Evolutionary conservation across 92 coral and sea anemone genomes (phyloP).

Genomic region (Zoanthus sociatus): DNA sequence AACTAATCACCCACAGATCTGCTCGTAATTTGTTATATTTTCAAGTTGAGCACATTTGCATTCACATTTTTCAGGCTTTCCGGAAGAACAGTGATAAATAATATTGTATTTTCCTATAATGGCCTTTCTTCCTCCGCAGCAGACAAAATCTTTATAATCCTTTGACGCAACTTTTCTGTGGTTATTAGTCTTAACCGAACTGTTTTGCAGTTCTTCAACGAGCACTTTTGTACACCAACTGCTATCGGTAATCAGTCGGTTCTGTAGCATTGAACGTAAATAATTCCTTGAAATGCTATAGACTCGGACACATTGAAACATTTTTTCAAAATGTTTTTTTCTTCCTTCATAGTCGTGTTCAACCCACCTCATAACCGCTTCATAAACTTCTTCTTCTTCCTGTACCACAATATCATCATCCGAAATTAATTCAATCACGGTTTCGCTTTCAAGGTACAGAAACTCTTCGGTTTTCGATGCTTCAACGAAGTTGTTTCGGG

Average conservation of each 20-base stretch:
- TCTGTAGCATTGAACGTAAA: conserved; percentile 72
- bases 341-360: conserved; percentile 79
- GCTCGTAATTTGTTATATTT: not conserved
- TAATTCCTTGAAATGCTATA: conserved; percentile 78
- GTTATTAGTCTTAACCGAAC: not conserved
- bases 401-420: conserved; percentile 77
- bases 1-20: conserved; percentile 4
- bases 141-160: not conserved
- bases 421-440: conserved; percentile 80
- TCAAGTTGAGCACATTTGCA: not conserved
- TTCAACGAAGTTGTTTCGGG: conserved; percentile 80
- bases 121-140: conserved; percentile 7
- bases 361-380: conserved; percentile 89
- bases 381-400: conserved; percentile 89
- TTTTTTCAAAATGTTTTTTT: conserved; percentile 57
- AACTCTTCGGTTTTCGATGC: conserved; percentile 91
- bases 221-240: conserved; percentile 75
- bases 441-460: conserved; percentile 59
- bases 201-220: conserved; percentile 61
- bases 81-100: not conserved
- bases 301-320: conserved; percentile 75
- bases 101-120: not conserved
- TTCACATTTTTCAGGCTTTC: not conserved
- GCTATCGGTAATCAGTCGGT: conserved; percentile 67
- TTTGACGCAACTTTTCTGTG: not conserved